These are phyloP conservation scores for Neostethus bicornis DNA, from an alignment of 2,797 vertebrate genomes.

Conservation along the genomic window DNA sequence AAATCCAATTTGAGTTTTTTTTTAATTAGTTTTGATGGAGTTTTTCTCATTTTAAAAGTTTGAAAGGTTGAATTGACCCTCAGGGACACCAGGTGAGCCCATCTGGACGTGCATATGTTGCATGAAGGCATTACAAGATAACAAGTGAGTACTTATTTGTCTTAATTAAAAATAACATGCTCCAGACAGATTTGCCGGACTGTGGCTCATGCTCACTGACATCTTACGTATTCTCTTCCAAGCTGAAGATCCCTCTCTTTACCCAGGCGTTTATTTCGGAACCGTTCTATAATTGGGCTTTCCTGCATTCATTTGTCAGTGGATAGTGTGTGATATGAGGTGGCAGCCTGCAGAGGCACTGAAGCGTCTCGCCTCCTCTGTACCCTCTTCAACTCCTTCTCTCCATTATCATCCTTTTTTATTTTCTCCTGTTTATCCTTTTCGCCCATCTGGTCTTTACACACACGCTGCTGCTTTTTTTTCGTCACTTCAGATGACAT, in stretches of 20 bases:
- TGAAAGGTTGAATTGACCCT: background rate
- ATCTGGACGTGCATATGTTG: background rate
- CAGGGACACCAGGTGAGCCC: background rate
- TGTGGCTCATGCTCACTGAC: conserved; percentile 8
- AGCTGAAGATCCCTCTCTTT: conserved; percentile 35
- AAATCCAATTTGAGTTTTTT: no score
- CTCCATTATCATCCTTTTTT: conserved; percentile 39
- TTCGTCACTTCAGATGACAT: conserved; percentile 12
- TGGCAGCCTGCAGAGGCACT: conserved; percentile 75
- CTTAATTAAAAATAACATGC: conserved; percentile 3
- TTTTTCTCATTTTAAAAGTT: no score
- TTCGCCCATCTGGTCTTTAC: conserved; percentile 48
- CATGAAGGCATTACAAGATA: background rate
- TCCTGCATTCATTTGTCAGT: conserved; percentile 79
- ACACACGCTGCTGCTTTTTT: conserved; percentile 16
- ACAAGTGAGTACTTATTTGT: background rate
- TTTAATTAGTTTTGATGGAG: no score
- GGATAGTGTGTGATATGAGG: conserved; percentile 68
- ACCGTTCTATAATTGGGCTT: conserved; percentile 73
- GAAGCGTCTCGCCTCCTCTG: conserved; percentile 63
- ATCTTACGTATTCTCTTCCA: conserved; percentile 21
- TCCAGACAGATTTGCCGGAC: conserved; percentile 10
- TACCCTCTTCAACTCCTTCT: conserved; percentile 31
- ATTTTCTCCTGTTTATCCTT: conserved; percentile 38
- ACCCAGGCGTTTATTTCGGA: conserved; percentile 50